Conservation (phyloP, 2,888 invertebrate species). For the Plagodis dolabraria region DNA sequence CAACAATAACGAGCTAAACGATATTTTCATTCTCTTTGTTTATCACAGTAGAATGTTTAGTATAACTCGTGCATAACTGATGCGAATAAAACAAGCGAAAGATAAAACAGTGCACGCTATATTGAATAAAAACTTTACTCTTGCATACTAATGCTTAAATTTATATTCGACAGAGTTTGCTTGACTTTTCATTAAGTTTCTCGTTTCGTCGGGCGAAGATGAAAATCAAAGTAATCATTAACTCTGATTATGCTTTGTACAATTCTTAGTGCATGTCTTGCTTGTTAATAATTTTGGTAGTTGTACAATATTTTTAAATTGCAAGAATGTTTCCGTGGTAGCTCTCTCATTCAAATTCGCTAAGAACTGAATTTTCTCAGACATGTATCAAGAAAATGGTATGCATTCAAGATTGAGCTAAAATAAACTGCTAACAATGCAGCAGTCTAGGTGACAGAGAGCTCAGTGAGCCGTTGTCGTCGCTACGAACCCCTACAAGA, state of each 20-base stretch:
- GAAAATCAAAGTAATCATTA: slow-evolving; percentile 81
- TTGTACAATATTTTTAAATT: too few species aligned
- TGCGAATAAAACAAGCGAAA: slow-evolving; percentile 72
- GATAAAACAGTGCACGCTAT: slow-evolving; percentile 79
- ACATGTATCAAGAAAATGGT: slow-evolving; percentile 50
- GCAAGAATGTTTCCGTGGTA: not conserved
- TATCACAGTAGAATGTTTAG: slow-evolving; percentile 52
- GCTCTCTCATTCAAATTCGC: slow-evolving; percentile 30
- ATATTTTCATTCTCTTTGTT: slow-evolving; percentile 45
- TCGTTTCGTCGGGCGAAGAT: slow-evolving; percentile 72
- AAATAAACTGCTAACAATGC: slow-evolving; percentile 75
- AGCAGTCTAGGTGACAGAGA: slow-evolving; percentile 73
- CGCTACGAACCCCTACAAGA: slow-evolving; percentile 65
- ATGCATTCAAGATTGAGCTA: slow-evolving; percentile 64
- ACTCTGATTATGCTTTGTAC: slow-evolving; percentile 70
- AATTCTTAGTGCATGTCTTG: slow-evolving; percentile 46
- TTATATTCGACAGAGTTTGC: slow-evolving; percentile 81
- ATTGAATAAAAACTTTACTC: slow-evolving; percentile 82
- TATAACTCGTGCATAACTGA: slow-evolving; percentile 65
- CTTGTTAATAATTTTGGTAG: slow-evolving; percentile 23
- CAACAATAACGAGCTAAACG: slow-evolving; percentile 27
- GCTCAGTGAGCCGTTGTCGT: slow-evolving; percentile 50
- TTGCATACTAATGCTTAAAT: slow-evolving; percentile 83
- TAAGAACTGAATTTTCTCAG: slow-evolving; percentile 45
- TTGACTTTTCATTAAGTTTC: slow-evolving; percentile 82